Evolutionary conservation across 1,140 invertebrate genomes (phyloP).

Genomic region (Atopsyche davidsoni): DNA sequence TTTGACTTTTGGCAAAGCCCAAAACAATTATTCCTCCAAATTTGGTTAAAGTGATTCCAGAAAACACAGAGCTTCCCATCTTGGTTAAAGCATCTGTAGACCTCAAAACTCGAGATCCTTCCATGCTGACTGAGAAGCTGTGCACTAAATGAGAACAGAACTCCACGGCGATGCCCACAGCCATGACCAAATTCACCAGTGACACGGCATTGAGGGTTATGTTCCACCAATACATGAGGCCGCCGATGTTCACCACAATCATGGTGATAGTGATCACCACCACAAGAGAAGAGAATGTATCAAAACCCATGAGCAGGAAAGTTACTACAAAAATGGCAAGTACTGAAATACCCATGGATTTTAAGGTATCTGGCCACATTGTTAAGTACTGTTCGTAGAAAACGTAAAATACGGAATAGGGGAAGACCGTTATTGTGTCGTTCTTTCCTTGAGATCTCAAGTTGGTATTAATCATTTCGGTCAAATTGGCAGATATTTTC

Average conservation of each 20-base stretch:
- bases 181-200: slow-evolving; percentile 97
- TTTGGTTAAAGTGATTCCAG: slow-evolving; percentile 95
- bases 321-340: slow-evolving; percentile 91
- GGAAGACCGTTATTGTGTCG: slow-evolving; percentile 77
- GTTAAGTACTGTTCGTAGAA: slow-evolving; percentile 99
- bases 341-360: slow-evolving; percentile 82
- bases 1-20: slow-evolving; percentile 93
- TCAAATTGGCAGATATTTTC: slow-evolving; percentile 75
- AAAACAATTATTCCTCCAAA: slow-evolving; percentile 93
- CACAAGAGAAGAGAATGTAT: slow-evolving; percentile 79
- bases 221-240: slow-evolving; percentile 95
- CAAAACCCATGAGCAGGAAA: slow-evolving; percentile 89
- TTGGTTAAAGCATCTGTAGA: slow-evolving; percentile 78
- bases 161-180: slow-evolving; percentile 96
- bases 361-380: slow-evolving; percentile 87
- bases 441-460: slow-evolving; percentile 44
- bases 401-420: slow-evolving; percentile 97
- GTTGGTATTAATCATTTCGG: slow-evolving; percentile 62
- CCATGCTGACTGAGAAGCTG: slow-evolving; percentile 77
- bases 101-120: slow-evolving; percentile 63
- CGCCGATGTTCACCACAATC: slow-evolving; percentile 90
- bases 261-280: slow-evolving; percentile 88
- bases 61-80: slow-evolving; percentile 95
- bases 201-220: slow-evolving; percentile 96
- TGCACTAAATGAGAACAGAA: slow-evolving; percentile 97